Evolutionary conservation across 1,140 invertebrate genomes (phyloP).

Genomic region (Chlorops oryzae): DNA sequence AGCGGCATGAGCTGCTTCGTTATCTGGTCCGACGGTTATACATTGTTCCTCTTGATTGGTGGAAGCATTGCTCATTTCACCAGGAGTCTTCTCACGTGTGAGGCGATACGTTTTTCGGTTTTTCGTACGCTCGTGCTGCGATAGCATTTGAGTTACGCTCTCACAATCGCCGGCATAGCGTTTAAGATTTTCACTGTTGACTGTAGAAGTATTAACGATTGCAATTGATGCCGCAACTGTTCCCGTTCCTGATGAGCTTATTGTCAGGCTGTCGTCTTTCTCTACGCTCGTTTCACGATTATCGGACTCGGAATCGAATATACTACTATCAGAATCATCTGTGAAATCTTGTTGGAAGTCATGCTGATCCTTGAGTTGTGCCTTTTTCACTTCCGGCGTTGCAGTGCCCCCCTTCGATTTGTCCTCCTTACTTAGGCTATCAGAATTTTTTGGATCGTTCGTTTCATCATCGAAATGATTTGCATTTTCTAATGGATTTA

Average conservation of each 20-base stretch:
- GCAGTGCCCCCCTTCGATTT: slow-evolving; percentile 1
- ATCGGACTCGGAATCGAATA: slow-evolving; percentile 44
- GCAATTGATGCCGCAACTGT: neutral
- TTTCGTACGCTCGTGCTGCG: slow-evolving; percentile 40
- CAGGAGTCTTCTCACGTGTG: slow-evolving; percentile 38
- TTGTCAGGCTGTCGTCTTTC: slow-evolving; percentile 42
- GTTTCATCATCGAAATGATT: slow-evolving; percentile 42
- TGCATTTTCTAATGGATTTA: slow-evolving; percentile 51
- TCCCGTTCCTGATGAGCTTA: slow-evolving; percentile 9
- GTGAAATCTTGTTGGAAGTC: slow-evolving; percentile 34
- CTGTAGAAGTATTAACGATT: neutral
- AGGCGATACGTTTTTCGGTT: slow-evolving; percentile 41
- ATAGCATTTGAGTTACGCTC: slow-evolving; percentile 32
- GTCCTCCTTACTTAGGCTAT: neutral
- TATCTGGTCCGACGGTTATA: slow-evolving; percentile 22
- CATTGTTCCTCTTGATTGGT: slow-evolving; percentile 22
- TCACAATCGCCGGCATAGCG: slow-evolving; percentile 42
- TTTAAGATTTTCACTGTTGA: slow-evolving; percentile 29
- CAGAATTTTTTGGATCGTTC: neutral
- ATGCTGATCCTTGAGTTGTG: slow-evolving; percentile 2
- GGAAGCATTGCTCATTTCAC: slow-evolving; percentile 25
- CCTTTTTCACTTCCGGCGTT: slow-evolving; percentile 9
- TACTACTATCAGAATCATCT: slow-evolving; percentile 41
- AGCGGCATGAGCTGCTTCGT: slow-evolving; percentile 54
- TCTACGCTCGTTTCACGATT: slow-evolving; percentile 38